These are phyloP conservation scores for Buceros bicornis DNA, from an alignment of 2,797 vertebrate genomes.

Conservation along the genomic window DNA sequence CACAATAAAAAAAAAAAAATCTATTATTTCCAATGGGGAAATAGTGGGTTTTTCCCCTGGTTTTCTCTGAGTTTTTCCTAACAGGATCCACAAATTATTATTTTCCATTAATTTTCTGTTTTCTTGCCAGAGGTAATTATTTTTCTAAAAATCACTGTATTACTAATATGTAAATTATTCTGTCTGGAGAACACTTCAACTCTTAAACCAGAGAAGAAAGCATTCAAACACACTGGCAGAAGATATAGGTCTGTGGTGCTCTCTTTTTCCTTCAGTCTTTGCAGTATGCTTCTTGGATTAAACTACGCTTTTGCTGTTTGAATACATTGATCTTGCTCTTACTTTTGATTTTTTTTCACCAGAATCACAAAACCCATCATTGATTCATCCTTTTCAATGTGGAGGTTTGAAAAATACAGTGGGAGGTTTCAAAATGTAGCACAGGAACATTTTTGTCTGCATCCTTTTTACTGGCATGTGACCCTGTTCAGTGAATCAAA, in stretches of 20 bases:
- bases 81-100: background rate
- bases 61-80: background rate
- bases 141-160: background rate
- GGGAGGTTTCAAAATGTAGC: background rate
- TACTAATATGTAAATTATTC: background rate
- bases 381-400: background rate
- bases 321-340: background rate
- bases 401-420: background rate
- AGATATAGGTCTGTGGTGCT: background rate
- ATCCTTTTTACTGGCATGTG: background rate
- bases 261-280: background rate
- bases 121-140: background rate
- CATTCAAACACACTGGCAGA: background rate
- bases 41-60: rapidly evolving
- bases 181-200: background rate
- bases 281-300: background rate
- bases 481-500: background rate
- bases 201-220: background rate
- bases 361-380: background rate
- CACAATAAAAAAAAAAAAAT: background rate
- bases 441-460: background rate
- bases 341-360: background rate
- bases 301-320: background rate
- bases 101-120: background rate
- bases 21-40: background rate